Base-by-base conservation (phyloP, 2,113 vertebrate genomes). In the Ursus arctos region DNA sequence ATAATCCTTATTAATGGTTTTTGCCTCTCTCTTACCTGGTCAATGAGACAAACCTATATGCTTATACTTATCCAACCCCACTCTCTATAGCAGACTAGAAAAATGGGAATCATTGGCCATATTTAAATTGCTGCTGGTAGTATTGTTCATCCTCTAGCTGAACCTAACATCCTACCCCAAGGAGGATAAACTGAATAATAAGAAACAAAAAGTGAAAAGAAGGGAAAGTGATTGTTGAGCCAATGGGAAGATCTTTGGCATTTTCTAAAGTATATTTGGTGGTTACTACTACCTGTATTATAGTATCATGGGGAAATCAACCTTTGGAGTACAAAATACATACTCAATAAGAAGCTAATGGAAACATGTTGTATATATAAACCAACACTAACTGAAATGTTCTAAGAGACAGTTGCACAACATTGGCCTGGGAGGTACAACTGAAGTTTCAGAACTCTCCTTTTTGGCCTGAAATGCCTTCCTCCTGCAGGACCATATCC, bases 151-250 rank as follows among this genome's bases (percentile, higher is more conserved):
- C 53, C 11, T 91, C 36, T 80, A 49, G 21, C 11, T 74, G 47
- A 88, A 67, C 8, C 31, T 40, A 63, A 51, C 1, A 65, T 43
- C 26, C 31, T 88, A 77, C 33, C 16, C 13, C n/a, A 79, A 65
- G 16, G 36, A 91, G 12, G 21, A 91, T 49, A 72, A 95, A 51
- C 12, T 77, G 24, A 5, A 19, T 36, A 82, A 91, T 65, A 94
- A 91, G 19, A 79, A 96, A 77, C 55, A n/a, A 88, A 61, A 97
- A 81, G 2, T 83, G 13, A 12, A 96, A 69, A 82, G n/a, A 81
- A 63, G 4, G 7, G 11, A n/a, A 90, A 85, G 0, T 57, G 19
- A 51, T 12, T 71, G n/a, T 21, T 49, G 11, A 93, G n/a, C 40
- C 80, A 36, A 53, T 33, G 28, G 10, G 49, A 74, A 83, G 21